phyloP scores from a whole-genome alignment of 2,888 invertebrate genomes.

The Temnothorax rugatulus region DNA sequence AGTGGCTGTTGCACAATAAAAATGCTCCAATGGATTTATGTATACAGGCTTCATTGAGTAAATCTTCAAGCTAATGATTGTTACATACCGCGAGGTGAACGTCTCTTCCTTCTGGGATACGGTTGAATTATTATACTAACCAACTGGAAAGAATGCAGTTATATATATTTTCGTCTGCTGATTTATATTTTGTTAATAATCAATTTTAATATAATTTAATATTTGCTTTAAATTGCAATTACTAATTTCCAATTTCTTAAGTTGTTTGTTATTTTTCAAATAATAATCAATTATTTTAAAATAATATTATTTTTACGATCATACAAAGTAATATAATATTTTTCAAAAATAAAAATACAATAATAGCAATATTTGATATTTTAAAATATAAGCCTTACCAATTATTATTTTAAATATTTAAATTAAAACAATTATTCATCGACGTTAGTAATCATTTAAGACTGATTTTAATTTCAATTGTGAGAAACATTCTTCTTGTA shows the following conservation, averaged over 20 bases:
- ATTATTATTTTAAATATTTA: background rate
- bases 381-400: background rate
- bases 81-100: conserved; percentile 35
- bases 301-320: background rate
- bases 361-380: background rate
- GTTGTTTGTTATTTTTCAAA: background rate
- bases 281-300: background rate
- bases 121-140: conserved; percentile 31
- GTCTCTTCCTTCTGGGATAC: conserved; percentile 19
- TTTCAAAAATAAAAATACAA: background rate
- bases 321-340: background rate
- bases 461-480: background rate
- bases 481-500: background rate
- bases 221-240: background rate
- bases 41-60: conserved; percentile 20
- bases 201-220: background rate
- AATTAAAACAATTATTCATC: background rate
- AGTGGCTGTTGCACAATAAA: conserved; percentile 44
- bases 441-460: background rate
- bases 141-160: conserved; percentile 36
- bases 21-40: conserved; percentile 32
- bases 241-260: background rate
- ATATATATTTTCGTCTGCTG: background rate
- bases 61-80: conserved; percentile 20
- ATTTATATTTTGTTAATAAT: background rate